These are phyloP conservation scores for Dissostichus mawsoni DNA, from an alignment of 2,113 vertebrate species.

Conservation along the genomic window DNA sequence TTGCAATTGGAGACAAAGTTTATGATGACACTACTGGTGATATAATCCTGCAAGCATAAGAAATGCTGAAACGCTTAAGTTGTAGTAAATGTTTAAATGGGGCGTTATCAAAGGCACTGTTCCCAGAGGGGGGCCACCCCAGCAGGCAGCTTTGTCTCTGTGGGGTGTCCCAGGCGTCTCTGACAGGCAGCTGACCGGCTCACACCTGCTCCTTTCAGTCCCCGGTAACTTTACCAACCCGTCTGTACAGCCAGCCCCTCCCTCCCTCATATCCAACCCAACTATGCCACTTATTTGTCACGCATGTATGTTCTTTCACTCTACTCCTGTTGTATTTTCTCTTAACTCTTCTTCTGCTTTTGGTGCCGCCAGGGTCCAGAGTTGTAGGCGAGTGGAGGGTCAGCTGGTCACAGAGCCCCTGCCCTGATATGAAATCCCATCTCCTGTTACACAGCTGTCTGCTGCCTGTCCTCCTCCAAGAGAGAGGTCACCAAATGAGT, in stretches of 20 bases:
- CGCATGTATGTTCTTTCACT: background rate
- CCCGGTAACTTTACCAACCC: slow-evolving; percentile 12
- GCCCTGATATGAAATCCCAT: slow-evolving; percentile 51
- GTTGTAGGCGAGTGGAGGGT: background rate
- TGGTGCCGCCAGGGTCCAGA: background rate
- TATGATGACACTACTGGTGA: background rate
- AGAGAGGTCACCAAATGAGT: slow-evolving; percentile 47
- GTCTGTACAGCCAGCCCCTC: slow-evolving; percentile 5
- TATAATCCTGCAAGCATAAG: background rate
- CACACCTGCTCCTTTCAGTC: slow-evolving; percentile 63
- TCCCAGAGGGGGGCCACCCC: slow-evolving; percentile 28
- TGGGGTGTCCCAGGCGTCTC: slow-evolving; percentile 40
- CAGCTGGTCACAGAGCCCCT: slow-evolving; percentile 42
- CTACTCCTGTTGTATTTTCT: background rate
- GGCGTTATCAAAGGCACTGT: background rate
- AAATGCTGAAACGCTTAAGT: background rate
- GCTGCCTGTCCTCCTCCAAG: slow-evolving; percentile 54
- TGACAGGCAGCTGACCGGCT: slow-evolving; percentile 47
- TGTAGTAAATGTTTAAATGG: background rate
- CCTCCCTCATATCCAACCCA: background rate
- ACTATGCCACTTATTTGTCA: background rate
- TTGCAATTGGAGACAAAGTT: background rate
- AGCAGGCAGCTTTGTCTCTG: background rate
- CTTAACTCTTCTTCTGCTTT: background rate
- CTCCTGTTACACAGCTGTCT: slow-evolving; percentile 81